These are phyloP conservation scores for Microplitis deprimator DNA, from an alignment of 2,888 invertebrate species.

Conservation along the genomic window DNA sequence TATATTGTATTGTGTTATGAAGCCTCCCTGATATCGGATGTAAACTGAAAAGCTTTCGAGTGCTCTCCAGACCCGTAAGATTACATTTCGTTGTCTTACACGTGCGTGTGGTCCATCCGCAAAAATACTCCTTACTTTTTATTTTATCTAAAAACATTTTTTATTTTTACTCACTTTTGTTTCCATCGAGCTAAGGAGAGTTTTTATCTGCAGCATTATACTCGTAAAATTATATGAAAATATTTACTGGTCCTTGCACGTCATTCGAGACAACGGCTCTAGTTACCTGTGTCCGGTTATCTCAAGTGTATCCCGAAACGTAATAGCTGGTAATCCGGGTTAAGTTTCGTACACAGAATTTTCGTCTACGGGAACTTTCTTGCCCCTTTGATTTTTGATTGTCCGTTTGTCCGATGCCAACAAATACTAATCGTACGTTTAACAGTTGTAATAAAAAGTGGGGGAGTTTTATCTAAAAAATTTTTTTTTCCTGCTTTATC, in stretches of 20 bases:
- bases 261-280: slow-evolving; percentile 68
- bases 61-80: slow-evolving; percentile 13
- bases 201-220: slow-evolving; percentile 67
- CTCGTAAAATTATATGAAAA: slow-evolving; percentile 69
- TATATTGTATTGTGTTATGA: slow-evolving; percentile 22
- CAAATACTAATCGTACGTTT: background rate
- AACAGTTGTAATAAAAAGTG: slow-evolving; percentile 19
- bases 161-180: slow-evolving; percentile 40
- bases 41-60: slow-evolving; percentile 42
- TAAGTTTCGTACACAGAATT: slow-evolving; percentile 52
- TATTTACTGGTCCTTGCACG: slow-evolving; percentile 65
- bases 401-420: background rate
- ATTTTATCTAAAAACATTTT: slow-evolving; percentile 36
- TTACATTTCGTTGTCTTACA: slow-evolving; percentile 19
- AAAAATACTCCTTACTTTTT: slow-evolving; percentile 2
- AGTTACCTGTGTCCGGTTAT: slow-evolving; percentile 61
- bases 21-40: slow-evolving; percentile 13
- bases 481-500: slow-evolving; percentile 65
- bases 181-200: slow-evolving; percentile 51
- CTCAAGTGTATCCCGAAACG: slow-evolving; percentile 55
- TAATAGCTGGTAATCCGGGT: slow-evolving; percentile 61
- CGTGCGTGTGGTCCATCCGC: slow-evolving; percentile 44
- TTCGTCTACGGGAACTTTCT: too few relatives aligned
- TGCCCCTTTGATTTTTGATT: background rate
- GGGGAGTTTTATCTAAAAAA: slow-evolving; percentile 66